phyloP scores from a whole-genome alignment of 2,113 vertebrate genomes.

The Sylvietta virens region DNA sequence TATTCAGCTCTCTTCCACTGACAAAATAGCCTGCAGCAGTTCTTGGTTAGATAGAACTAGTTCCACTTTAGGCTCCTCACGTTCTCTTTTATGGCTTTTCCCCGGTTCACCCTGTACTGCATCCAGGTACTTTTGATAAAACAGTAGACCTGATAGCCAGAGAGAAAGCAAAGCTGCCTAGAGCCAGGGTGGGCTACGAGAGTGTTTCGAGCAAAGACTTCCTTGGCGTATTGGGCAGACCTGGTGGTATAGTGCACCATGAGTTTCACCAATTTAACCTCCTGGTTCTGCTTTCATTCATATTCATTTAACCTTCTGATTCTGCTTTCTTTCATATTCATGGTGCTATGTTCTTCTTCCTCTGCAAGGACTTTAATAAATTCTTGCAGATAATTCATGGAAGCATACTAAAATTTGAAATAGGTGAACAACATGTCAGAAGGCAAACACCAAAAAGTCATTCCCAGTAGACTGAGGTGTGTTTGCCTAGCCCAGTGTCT shows the following conservation, averaged over 20 bases:
- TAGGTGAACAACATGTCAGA: background rate
- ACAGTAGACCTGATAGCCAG: background rate
- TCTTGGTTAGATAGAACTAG: constrained; percentile 31
- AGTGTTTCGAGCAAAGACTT: background rate
- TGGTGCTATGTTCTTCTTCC: background rate
- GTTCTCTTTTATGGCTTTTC: background rate
- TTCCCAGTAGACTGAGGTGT: background rate
- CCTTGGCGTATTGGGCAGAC: background rate
- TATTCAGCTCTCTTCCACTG: constrained; percentile 31
- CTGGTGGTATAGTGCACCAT: background rate
- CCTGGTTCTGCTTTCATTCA: background rate
- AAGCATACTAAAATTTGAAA: background rate
- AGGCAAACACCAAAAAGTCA: background rate
- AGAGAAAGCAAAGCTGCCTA: background rate
- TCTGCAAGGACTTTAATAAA: background rate
- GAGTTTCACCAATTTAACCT: background rate
- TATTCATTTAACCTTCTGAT: background rate
- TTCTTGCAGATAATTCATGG: background rate
- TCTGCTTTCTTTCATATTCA: background rate
- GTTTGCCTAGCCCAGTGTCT: background rate
- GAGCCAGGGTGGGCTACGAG: background rate
- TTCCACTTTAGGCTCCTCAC: background rate
- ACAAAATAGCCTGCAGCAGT: constrained; percentile 29
- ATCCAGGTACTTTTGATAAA: background rate
- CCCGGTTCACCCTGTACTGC: background rate